Conservation (phyloP, 2,113 vertebrate genomes). For the Lipotes vexillifer region DNA sequence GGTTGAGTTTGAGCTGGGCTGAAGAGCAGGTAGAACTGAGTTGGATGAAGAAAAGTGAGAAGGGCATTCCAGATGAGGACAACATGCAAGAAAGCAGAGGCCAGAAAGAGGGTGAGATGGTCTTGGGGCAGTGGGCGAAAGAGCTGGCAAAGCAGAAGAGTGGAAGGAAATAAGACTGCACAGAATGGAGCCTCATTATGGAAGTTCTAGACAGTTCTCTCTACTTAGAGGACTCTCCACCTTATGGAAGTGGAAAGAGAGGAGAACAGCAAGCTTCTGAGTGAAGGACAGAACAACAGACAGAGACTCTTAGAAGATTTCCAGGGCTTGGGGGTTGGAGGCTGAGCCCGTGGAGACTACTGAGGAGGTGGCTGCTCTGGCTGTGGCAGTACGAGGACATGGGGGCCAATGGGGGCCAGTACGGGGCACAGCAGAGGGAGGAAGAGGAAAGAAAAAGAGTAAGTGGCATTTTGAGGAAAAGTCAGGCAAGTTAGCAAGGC, state of each 20-base stretch:
- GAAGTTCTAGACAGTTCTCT: neutral
- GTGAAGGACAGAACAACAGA: neutral
- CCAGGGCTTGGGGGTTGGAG: neutral
- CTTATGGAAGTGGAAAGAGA: neutral
- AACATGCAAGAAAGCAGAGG: neutral
- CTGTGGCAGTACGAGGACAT: neutral
- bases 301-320: neutral
- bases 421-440: neutral
- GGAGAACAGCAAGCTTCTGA: neutral
- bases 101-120: neutral
- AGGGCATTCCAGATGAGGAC: neutral
- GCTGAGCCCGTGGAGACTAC: neutral
- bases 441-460: neutral
- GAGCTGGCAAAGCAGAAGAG: neutral
- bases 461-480: neutral
- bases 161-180: neutral
- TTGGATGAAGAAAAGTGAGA: neutral
- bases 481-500: neutral
- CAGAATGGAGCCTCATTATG: neutral
- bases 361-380: neutral
- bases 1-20: neutral
- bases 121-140: neutral
- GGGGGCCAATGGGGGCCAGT: too few relatives aligned
- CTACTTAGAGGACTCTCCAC: neutral
- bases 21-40: neutral